These are phyloP conservation scores for Marisa cornuarietis DNA, from an alignment of 1,140 invertebrate species.

Conservation along the genomic window DNA sequence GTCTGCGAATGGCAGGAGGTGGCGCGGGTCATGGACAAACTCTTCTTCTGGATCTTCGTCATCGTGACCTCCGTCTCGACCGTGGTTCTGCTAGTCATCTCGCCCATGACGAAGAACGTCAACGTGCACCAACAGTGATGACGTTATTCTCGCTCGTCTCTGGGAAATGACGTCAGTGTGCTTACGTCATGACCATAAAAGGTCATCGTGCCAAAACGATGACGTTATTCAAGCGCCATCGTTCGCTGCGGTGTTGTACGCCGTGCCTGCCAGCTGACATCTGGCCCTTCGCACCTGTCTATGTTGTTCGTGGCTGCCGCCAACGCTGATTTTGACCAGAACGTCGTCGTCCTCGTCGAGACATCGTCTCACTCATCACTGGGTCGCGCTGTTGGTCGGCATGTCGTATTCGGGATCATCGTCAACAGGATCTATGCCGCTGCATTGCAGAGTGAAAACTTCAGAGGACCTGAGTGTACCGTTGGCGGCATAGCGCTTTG, in stretches of 20 bases:
- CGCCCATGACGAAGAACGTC: slow-evolving; percentile 52
- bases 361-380: no score
- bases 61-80: slow-evolving; percentile 46
- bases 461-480: no score
- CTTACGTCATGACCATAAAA: background rate
- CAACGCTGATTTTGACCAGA: no score
- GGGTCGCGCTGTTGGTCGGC: no score
- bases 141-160: background rate
- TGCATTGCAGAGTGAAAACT: no score
- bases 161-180: background rate
- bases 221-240: background rate
- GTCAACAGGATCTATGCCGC: no score
- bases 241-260: background rate
- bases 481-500: no score
- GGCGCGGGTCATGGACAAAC: slow-evolving; percentile 51
- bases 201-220: background rate
- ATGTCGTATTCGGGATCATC: no score
- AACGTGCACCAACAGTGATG: slow-evolving; percentile 27
- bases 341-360: no score
- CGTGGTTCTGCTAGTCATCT: slow-evolving; percentile 48
- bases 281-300: no score
- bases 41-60: slow-evolving; percentile 52
- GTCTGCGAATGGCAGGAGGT: slow-evolving; percentile 57
- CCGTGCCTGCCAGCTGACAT: no score
- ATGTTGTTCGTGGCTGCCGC: no score